A percentile compares a stretch with the other conserved stretches of the same genome.
Conservation (phyloP, 1,140 invertebrate species). For the Drosophila ficusphila region DNA sequence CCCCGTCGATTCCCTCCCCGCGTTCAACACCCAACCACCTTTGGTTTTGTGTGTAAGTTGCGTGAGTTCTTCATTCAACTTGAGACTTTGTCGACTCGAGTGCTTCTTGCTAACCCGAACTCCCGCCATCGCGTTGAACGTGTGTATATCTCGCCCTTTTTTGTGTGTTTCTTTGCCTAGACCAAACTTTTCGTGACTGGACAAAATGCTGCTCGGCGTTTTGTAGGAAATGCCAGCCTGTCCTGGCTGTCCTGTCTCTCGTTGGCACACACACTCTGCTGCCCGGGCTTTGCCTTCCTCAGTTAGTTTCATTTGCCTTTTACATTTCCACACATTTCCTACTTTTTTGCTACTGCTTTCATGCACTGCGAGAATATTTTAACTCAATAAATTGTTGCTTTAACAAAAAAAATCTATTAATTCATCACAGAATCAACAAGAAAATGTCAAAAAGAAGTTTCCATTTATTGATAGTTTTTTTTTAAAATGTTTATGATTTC, state of each 20-base stretch:
- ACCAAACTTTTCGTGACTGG: slow-evolving; percentile 76
- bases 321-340: slow-evolving; percentile 81
- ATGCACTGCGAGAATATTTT: slow-evolving; percentile 2
- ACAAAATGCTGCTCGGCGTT: slow-evolving; percentile 58
- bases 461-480: too few relatives aligned
- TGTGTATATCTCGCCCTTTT: slow-evolving; percentile 23
- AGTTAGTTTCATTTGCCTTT: slow-evolving; percentile 80
- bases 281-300: slow-evolving; percentile 3
- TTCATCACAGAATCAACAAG: too few relatives aligned
- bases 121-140: slow-evolving; percentile 40
- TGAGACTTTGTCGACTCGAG: slow-evolving; percentile 65
- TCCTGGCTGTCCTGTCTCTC: slow-evolving; percentile 52
- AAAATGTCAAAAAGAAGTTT: too few relatives aligned
- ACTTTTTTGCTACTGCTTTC: slow-evolving; percentile 14
- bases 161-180: slow-evolving; percentile 28
- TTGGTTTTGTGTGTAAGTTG: slow-evolving; percentile 48
- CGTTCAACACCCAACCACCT: too few relatives aligned
- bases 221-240: slow-evolving; percentile 58
- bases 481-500: too few relatives aligned
- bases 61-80: slow-evolving; percentile 72
- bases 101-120: slow-evolving; percentile 62
- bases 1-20: too few relatives aligned
- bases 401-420: too few relatives aligned
- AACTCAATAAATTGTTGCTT: background rate
- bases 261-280: slow-evolving; percentile 59